Conservation (phyloP, 2,113 vertebrate genomes). For the Vulpes lagopus region DNA sequence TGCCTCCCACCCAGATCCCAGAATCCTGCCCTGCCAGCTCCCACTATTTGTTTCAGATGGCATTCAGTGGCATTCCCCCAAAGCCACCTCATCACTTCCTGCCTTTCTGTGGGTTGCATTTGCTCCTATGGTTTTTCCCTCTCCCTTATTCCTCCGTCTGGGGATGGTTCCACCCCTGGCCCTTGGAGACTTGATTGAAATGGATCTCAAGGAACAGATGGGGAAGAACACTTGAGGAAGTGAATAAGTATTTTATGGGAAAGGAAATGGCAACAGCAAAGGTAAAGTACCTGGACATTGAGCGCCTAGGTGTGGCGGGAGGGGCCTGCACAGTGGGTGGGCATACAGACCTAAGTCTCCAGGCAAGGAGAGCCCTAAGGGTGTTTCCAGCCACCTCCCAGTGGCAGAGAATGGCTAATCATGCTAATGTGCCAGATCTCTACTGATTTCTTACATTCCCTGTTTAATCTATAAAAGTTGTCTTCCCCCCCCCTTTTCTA, state of each 20-base stretch:
- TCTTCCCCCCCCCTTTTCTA: conserved; percentile 33
- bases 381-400: neutral
- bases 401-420: neutral
- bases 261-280: neutral
- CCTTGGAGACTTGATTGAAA: neutral
- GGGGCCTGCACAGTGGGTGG: no score
- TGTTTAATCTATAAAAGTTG: conserved; percentile 54
- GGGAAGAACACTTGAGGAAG: neutral
- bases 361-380: neutral
- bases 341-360: neutral
- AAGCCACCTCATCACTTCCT: neutral
- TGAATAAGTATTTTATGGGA: neutral
- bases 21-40: neutral
- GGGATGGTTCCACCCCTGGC: neutral
- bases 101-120: neutral
- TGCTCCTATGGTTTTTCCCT: neutral
- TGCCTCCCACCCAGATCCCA: neutral
- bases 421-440: neutral
- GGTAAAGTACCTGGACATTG: neutral
- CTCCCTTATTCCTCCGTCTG: neutral
- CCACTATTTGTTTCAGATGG: neutral
- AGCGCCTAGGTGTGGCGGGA: neutral
- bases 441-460: conserved; percentile 36
- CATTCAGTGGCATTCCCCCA: no score
- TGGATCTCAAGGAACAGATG: neutral